These are phyloP conservation scores for Micrastur ruficollis DNA, from an alignment of 2,797 vertebrate genomes.

Conservation along the genomic window DNA sequence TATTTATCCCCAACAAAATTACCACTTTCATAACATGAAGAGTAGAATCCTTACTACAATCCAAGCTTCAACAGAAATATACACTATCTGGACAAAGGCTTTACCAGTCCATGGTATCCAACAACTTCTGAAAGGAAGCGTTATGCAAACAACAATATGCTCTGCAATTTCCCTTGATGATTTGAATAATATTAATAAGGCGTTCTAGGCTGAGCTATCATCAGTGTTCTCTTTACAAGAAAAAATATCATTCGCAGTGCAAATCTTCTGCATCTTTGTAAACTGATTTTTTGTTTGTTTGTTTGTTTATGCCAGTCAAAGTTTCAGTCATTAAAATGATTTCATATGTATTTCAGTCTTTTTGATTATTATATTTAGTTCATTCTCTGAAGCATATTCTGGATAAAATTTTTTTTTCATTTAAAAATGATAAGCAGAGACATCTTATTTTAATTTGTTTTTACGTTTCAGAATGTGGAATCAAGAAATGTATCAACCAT, in stretches of 20 bases:
- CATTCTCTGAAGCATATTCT: neutral
- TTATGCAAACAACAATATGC: neutral
- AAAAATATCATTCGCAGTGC: neutral
- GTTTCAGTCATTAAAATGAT: neutral
- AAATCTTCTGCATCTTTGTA: neutral
- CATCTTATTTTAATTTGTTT: neutral
- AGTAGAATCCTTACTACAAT: neutral
- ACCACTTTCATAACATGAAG: neutral
- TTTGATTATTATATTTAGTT: neutral
- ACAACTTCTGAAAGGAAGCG: neutral
- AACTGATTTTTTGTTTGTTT: neutral
- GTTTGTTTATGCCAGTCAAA: neutral
- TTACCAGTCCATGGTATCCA: neutral
- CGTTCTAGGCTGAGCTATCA: neutral
- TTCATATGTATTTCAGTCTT: neutral
- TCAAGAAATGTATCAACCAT: neutral
- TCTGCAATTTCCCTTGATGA: neutral
- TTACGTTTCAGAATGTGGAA: neutral
- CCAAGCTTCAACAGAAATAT: neutral
- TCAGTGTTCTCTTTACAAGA: neutral
- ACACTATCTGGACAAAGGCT: neutral
- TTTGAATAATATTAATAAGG: neutral
- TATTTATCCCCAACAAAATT: neutral
- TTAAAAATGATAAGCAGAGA: neutral
- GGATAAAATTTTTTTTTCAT: neutral